These are phyloP conservation scores for Luperina nickerlii DNA, from an alignment of 2,888 invertebrate genomes.

Conservation along the genomic window DNA sequence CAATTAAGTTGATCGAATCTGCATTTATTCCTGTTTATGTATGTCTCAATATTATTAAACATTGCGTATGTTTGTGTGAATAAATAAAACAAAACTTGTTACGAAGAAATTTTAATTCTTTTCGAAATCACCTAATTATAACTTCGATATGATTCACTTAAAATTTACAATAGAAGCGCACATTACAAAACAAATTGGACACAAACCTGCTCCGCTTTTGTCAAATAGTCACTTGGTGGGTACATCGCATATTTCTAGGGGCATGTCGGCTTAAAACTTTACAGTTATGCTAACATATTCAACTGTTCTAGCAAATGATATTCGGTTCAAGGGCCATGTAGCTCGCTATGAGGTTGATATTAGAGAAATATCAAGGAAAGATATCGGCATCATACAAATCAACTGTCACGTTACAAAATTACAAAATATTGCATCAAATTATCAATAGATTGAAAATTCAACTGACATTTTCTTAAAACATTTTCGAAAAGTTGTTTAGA, in stretches of 20 bases:
- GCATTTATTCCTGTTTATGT: background rate
- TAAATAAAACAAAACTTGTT: slow-evolving; percentile 67
- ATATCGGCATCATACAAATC: slow-evolving; percentile 16
- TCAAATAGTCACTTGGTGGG: slow-evolving; percentile 57
- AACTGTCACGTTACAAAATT: slow-evolving; percentile 54
- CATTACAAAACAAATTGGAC: slow-evolving; percentile 71
- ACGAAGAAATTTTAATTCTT: slow-evolving; percentile 88
- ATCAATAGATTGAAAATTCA: slow-evolving; percentile 32
- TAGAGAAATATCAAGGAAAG: slow-evolving; percentile 35
- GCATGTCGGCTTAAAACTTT: slow-evolving; percentile 17
- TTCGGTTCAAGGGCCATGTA: background rate
- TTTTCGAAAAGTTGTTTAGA: slow-evolving; percentile 30
- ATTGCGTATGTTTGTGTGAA: slow-evolving; percentile 4
- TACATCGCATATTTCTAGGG: slow-evolving; percentile 35
- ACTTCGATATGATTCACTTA: slow-evolving; percentile 88
- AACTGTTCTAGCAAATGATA: slow-evolving; percentile 21
- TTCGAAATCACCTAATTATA: slow-evolving; percentile 86
- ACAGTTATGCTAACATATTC: slow-evolving; percentile 29
- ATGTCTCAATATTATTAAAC: background rate
- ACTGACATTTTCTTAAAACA: slow-evolving; percentile 23
- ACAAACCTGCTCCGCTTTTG: slow-evolving; percentile 65
- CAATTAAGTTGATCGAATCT: background rate
- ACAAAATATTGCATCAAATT: slow-evolving; percentile 57
- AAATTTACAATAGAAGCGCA: slow-evolving; percentile 80
- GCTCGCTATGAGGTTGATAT: background rate